Evolutionary conservation across 2,797 vertebrate genomes (phyloP).

Genomic region (Prunella strophiata): DNA sequence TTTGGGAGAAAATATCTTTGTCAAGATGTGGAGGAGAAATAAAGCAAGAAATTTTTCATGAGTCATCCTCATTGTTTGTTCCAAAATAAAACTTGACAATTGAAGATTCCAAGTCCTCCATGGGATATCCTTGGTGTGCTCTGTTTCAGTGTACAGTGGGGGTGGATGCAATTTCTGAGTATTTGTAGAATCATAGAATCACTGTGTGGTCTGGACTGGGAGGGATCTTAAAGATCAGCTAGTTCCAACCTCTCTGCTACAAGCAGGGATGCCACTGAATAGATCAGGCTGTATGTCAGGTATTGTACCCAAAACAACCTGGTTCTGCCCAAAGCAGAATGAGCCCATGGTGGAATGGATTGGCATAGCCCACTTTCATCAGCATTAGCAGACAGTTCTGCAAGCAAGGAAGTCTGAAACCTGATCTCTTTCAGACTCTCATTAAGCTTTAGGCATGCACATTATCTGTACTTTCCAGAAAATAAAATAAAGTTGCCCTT

Average conservation of each 20-base stretch:
- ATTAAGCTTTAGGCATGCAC: neutral
- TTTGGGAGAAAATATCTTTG: neutral
- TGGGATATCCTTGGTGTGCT: neutral
- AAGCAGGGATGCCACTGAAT: neutral
- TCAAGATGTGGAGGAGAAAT: neutral
- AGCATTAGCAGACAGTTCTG: neutral
- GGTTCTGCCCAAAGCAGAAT: neutral
- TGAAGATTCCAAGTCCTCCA: neutral
- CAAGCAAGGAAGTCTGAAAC: neutral
- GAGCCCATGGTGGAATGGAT: neutral
- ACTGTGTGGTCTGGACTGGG: neutral
- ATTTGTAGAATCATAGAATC: fast-evolving
- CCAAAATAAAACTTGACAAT: neutral
- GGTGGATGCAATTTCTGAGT: neutral
- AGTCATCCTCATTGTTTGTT: neutral
- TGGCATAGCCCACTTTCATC: neutral
- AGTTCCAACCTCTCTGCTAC: neutral
- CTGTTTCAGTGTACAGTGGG: neutral
- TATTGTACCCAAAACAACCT: neutral
- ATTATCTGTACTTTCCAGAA: neutral
- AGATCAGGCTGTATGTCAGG: neutral
- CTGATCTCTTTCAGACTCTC: neutral
- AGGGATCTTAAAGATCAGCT: neutral
- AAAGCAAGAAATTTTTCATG: neutral
- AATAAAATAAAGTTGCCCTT: neutral